A percentile compares a stretch with the other conserved stretches of the same genome.
Conservation (phyloP, 1,140 invertebrate genomes). For the Cyclina sinensis region DNA sequence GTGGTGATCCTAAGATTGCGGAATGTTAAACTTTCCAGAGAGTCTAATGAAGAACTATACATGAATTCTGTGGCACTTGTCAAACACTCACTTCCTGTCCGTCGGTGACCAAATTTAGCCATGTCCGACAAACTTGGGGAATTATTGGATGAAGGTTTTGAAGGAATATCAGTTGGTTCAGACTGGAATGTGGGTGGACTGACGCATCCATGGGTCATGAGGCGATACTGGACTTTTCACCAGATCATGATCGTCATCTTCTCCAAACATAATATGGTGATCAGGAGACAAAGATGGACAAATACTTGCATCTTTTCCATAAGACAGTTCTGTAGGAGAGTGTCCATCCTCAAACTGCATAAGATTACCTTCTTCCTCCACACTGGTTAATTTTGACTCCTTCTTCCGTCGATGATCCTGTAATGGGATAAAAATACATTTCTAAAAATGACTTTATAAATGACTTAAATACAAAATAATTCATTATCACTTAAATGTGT, state of each 20-base stretch:
- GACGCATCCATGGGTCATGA: constrained; percentile 54
- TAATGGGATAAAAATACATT: constrained; percentile 77
- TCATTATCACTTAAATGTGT: no score
- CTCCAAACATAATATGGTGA: constrained; percentile 42
- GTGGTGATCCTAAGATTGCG: constrained; percentile 71
- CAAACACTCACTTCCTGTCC: constrained; percentile 84
- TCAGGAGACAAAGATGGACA: constrained; percentile 32
- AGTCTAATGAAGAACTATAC: constrained; percentile 73
- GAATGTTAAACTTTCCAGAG: constrained; percentile 69
- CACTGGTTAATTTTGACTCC: not conserved
- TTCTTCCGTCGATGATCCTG: constrained; percentile 57
- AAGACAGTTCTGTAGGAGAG: not conserved
- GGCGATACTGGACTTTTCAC: constrained; percentile 30
- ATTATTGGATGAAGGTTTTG: constrained; percentile 62
- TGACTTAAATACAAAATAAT: no score
- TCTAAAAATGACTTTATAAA: constrained; percentile 84
- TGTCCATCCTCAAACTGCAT: not conserved
- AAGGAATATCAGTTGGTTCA: constrained; percentile 32
- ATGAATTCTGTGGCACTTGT: constrained; percentile 75
- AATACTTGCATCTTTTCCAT: constrained; percentile 54
- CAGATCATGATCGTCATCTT: constrained; percentile 48
- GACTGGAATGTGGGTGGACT: constrained; percentile 30
- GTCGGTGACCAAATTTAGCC: constrained; percentile 64
- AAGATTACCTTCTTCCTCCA: constrained; percentile 3
- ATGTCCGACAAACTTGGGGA: constrained; percentile 61